Evolutionary conservation across 2,888 invertebrate species (phyloP).

Genomic region (Smittia sp.): DNA sequence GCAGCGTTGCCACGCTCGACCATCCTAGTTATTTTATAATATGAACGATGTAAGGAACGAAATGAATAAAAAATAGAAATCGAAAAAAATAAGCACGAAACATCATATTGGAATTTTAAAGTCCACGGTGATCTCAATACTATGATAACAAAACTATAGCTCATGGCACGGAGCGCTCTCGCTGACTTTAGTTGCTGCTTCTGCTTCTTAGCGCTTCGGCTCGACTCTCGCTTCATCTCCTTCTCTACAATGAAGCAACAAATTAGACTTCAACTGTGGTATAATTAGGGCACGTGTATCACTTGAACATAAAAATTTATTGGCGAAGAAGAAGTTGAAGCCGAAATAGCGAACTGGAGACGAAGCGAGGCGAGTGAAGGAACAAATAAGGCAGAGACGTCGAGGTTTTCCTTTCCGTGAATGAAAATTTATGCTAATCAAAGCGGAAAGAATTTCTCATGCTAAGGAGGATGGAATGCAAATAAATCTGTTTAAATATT

Average conservation of each 20-base stretch:
- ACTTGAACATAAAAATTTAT: slow-evolving; percentile 31
- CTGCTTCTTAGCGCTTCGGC: slow-evolving; percentile 12
- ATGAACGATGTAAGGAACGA: slow-evolving; percentile 21
- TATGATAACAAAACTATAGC: slow-evolving; percentile 36
- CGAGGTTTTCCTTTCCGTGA: background rate
- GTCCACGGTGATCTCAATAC: slow-evolving; percentile 40
- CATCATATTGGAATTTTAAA: slow-evolving; percentile 42
- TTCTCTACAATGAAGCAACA: slow-evolving; percentile 39
- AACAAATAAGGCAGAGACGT: background rate
- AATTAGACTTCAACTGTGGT: slow-evolving; percentile 41
- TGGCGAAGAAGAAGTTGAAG: slow-evolving; percentile 8
- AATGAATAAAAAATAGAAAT: slow-evolving; percentile 30
- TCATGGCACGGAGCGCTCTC: slow-evolving; percentile 17
- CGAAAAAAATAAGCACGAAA: slow-evolving; percentile 38
- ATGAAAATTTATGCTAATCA: slow-evolving; percentile 32
- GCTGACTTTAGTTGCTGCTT: slow-evolving; percentile 28
- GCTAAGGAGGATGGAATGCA: background rate
- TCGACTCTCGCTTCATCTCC: slow-evolving; percentile 6
- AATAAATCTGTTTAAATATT: slow-evolving; percentile 27
- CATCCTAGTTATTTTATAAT: slow-evolving; percentile 15
- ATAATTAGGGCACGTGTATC: slow-evolving; percentile 41
- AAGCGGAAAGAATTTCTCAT: slow-evolving; percentile 10
- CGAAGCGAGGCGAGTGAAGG: background rate
- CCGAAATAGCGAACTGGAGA: background rate
- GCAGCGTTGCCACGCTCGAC: too few species aligned